A percentile compares a stretch with the other conserved stretches of the same genome.
Conservation (phyloP, 2,113 vertebrate species). For the Prinia subflava region DNA sequence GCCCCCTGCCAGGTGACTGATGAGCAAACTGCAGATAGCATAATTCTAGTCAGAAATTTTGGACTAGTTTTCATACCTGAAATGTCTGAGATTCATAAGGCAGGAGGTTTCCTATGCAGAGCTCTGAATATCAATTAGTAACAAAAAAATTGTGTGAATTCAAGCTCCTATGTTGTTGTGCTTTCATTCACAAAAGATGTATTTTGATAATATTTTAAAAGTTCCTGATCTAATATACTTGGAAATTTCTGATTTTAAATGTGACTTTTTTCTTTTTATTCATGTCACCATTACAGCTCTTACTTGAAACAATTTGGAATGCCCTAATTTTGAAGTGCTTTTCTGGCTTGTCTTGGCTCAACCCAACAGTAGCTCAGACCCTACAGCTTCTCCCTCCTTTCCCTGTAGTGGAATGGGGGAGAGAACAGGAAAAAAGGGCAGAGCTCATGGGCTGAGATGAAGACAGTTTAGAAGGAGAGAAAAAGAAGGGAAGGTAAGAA, state of each 20-base stretch:
- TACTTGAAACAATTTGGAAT: neutral
- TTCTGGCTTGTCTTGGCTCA: neutral
- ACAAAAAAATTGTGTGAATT: neutral
- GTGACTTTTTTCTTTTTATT: neutral
- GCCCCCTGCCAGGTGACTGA: neutral
- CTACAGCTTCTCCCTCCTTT: neutral
- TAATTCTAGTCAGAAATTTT: neutral
- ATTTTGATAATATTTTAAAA: neutral
- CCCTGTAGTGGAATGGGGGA: too few species aligned
- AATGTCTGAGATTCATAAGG: neutral
- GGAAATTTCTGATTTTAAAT: neutral
- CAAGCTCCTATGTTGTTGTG: fast-evolving
- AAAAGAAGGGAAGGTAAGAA: neutral
- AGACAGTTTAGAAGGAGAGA: neutral
- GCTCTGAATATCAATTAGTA: neutral
- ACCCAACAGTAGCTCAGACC: neutral
- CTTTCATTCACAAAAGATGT: neutral
- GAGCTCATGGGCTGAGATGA: neutral
- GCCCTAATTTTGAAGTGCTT: neutral
- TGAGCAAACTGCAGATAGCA: neutral
- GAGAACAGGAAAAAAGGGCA: neutral
- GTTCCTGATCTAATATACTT: neutral
- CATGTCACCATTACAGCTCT: neutral
- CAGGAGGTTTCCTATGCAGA: neutral
- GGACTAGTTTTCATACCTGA: neutral